These are phyloP conservation scores for Cryptus viduatorius DNA, from an alignment of 2,888 invertebrate genomes.

Conservation along the genomic window DNA sequence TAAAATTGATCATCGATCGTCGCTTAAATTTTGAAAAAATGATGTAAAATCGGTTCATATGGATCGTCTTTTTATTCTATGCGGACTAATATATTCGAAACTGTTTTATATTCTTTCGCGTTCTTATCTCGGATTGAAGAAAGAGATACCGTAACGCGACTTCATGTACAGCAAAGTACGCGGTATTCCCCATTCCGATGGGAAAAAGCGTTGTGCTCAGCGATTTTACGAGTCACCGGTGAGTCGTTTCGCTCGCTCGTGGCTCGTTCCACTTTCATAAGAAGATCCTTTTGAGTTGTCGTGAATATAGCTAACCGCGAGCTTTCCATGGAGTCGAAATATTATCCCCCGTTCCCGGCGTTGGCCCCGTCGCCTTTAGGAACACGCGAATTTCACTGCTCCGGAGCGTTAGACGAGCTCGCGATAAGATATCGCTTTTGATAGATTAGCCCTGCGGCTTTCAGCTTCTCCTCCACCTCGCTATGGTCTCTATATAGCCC, in stretches of 20 bases:
- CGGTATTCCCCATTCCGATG: not conserved
- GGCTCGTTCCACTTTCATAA: conserved; percentile 4
- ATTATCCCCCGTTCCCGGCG: not conserved
- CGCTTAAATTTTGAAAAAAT: not conserved
- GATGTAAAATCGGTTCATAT: no score
- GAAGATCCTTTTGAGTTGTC: conserved; percentile 40
- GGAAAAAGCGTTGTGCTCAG: not conserved
- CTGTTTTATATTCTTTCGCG: not conserved
- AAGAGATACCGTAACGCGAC: not conserved
- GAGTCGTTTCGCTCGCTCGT: conserved; percentile 11
- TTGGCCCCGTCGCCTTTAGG: not conserved
- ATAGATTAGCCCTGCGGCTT: conserved; percentile 63
- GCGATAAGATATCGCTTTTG: conserved; percentile 63
- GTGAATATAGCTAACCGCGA: conserved; percentile 4
- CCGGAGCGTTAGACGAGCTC: conserved; percentile 36
- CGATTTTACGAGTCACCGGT: conserved; percentile 34
- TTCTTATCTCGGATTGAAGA: not conserved
- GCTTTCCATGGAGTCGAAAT: conserved; percentile 12
- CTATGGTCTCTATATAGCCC: conserved; percentile 38
- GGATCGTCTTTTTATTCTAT: no score
- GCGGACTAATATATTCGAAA: not conserved
- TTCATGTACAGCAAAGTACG: not conserved
- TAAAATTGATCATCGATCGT: not conserved
- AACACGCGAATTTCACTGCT: conserved; percentile 4
- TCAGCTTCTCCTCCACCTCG: conserved; percentile 49